These are phyloP conservation scores for Notospermus geniculatus DNA, from an alignment of 1,140 invertebrate species.

Conservation along the genomic window DNA sequence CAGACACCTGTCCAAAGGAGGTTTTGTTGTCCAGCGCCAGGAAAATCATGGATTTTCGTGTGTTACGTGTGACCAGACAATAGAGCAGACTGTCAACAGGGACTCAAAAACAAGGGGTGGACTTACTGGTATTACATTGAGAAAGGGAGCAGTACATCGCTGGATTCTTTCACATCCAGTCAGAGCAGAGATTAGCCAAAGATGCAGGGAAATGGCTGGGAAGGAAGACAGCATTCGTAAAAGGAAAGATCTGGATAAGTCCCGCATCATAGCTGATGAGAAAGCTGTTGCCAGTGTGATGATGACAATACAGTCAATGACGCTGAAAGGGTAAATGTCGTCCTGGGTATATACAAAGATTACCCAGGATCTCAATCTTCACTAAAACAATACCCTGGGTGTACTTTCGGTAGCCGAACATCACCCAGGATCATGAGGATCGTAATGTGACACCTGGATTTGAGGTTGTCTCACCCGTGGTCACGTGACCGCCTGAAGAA, in stretches of 20 bases:
- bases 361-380: too few species aligned
- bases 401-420: too few species aligned
- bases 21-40: not conserved
- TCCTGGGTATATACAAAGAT: too few species aligned
- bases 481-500: too few species aligned
- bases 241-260: not conserved
- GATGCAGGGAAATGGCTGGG: conserved; percentile 10
- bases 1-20: not conserved
- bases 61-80: conserved; percentile 16
- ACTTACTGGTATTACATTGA: conserved; percentile 4
- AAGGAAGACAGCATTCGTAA: not conserved
- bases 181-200: not conserved
- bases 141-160: not conserved
- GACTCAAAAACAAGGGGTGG: conserved; percentile 15
- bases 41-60: conserved; percentile 6
- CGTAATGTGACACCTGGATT: too few species aligned
- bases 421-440: too few species aligned
- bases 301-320: conserved; percentile 5
- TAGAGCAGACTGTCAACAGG: conserved; percentile 16
- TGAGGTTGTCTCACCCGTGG: too few species aligned
- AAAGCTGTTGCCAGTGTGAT: conserved; percentile 4
- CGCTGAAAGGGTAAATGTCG: too few species aligned
- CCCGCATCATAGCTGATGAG: conserved; percentile 18
- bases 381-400: too few species aligned
- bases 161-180: conserved; percentile 6